Conservation (phyloP, 2,113 vertebrate species). For the Pelmatolapia mariae region DNA sequence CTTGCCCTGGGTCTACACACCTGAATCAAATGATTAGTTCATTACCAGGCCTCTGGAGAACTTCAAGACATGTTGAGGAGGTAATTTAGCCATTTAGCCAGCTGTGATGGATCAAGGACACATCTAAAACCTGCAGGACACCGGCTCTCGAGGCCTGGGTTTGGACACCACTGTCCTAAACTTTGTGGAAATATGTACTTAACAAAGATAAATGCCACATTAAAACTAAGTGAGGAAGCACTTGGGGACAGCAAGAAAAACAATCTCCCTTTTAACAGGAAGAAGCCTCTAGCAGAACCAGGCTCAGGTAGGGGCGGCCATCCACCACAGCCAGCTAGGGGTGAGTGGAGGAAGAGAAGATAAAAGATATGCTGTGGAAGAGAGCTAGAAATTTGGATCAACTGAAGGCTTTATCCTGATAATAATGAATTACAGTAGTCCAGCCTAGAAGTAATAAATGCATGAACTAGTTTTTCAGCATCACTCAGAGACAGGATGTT, state of each 20-base stretch:
- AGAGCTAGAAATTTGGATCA: not conserved
- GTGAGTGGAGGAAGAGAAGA: not conserved
- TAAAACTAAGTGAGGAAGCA: not conserved
- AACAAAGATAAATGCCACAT: not conserved
- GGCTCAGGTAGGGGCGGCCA: not conserved
- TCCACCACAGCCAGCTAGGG: accelerated
- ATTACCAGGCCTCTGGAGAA: not conserved
- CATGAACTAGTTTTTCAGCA: not conserved
- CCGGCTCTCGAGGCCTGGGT: accelerated
- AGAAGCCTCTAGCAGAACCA: not conserved
- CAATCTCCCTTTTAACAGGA: accelerated
- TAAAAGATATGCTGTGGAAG: not conserved
- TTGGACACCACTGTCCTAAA: not conserved
- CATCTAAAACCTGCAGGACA: not conserved
- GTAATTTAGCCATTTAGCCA: not conserved
- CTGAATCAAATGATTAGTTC: not conserved
- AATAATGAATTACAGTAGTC: not conserved
- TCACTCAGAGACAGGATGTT: not conserved
- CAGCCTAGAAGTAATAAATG: not conserved
- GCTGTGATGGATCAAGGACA: not conserved
- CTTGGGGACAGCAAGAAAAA: not conserved
- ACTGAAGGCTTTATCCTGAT: not conserved
- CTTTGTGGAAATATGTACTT: not conserved
- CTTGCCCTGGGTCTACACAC: not conserved
- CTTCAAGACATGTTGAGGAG: not conserved